Conservation (phyloP, 2,113 vertebrate species). For the Cyphomyrus discorhynchus region DNA sequence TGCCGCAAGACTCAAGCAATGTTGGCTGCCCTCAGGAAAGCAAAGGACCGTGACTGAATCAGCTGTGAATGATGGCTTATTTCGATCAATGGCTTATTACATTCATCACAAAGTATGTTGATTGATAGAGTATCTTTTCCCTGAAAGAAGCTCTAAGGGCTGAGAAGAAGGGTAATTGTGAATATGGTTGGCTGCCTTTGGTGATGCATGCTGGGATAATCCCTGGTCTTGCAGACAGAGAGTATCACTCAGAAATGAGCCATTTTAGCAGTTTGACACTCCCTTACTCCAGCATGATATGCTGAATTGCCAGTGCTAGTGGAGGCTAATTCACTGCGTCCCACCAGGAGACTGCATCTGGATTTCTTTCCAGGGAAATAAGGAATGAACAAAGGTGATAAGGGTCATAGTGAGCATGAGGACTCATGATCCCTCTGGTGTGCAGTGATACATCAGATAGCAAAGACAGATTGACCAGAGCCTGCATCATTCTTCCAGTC, state of each 20-base stretch:
- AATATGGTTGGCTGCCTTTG: not conserved
- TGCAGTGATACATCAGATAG: not conserved
- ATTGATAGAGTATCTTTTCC: not conserved
- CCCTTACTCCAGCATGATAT: not conserved
- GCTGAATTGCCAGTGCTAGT: not conserved
- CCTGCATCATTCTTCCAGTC: not conserved
- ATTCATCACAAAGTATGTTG: not conserved
- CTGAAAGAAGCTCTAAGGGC: not conserved
- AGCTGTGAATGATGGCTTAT: not conserved
- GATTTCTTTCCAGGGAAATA: not conserved
- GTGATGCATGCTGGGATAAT: not conserved
- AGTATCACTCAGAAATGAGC: not conserved
- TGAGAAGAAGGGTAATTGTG: not conserved
- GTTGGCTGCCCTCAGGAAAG: not conserved
- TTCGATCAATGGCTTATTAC: not conserved
- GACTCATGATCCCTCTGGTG: not conserved
- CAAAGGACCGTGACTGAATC: not conserved
- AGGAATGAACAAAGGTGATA: not conserved
- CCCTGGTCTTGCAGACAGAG: not conserved
- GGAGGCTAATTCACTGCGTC: not conserved
- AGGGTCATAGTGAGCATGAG: not conserved
- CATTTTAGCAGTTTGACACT: not conserved
- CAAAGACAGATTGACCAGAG: not conserved
- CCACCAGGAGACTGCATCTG: not conserved
- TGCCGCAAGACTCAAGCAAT: not conserved